Conservation (phyloP, 2,797 vertebrate species). For the Galagoides demidoff region DNA sequence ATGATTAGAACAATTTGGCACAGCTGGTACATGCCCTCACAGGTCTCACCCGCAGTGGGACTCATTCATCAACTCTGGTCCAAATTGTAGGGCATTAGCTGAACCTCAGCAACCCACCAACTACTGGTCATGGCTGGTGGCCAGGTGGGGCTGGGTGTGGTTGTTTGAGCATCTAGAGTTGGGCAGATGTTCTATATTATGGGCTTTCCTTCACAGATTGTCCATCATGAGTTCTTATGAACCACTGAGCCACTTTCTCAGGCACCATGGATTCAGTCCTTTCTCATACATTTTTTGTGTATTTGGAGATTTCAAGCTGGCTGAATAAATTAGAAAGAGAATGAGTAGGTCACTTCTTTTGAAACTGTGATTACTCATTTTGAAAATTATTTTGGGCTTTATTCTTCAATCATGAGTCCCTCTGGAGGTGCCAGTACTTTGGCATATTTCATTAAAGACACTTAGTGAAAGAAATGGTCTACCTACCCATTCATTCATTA, state of each 20-base stretch:
- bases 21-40: not conserved
- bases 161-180: not conserved
- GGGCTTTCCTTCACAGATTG: not conserved
- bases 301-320: not conserved
- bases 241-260: not conserved
- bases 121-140: not conserved
- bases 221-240: not conserved
- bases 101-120: not conserved
- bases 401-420: not conserved
- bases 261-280: not conserved
- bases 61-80: not conserved
- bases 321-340: slow-evolving; percentile 21
- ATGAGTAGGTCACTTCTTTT: not conserved
- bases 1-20: not conserved
- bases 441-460: not conserved
- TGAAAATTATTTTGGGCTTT: slow-evolving; percentile 52
- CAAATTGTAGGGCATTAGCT: not conserved
- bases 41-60: not conserved
- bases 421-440: not conserved
- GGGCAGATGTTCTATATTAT: not conserved
- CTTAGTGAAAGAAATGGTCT: not conserved
- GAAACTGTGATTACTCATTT: slow-evolving; percentile 30
- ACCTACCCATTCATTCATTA: not conserved
- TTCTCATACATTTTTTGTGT: not conserved
- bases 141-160: not conserved